Conservation (phyloP, 2,888 invertebrate species). For the Tromatobia lineatoria region DNA sequence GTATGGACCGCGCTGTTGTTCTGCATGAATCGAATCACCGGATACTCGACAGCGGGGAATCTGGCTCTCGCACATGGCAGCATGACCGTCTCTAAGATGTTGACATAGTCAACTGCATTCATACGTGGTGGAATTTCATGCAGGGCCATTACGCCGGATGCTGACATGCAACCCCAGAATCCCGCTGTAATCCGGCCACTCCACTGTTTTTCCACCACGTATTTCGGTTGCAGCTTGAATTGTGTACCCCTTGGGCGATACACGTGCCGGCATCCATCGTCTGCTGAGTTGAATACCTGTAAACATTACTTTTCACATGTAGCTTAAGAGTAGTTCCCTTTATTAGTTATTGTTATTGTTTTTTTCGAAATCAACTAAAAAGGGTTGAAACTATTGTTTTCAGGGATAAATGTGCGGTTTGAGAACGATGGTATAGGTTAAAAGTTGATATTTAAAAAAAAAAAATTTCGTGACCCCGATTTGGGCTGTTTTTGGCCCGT, state of each 20-base stretch:
- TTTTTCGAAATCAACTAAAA: no score
- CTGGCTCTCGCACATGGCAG: conserved; percentile 1
- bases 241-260: conserved; percentile 3
- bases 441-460: no score
- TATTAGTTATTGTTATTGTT: no score
- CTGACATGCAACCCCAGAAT: conserved; percentile 59
- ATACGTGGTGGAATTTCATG: conserved; percentile 18
- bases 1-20: conserved; percentile 29
- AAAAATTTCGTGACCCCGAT: no score
- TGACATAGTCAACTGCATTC: conserved; percentile 27
- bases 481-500: no score
- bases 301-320: not conserved
- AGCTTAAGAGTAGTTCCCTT: no score
- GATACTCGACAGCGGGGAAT: not conserved
- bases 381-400: no score
- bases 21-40: not conserved
- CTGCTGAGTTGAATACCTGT: conserved; percentile 29
- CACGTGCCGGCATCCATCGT: conserved; percentile 1
- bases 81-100: conserved; percentile 25
- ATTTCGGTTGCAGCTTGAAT: not conserved
- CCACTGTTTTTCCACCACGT: conserved; percentile 7
- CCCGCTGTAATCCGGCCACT: conserved; percentile 54
- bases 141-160: conserved; percentile 23
- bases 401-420: no score
- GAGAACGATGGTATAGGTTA: no score